Base-by-base conservation (phyloP, 2,113 vertebrate species). In the Ceyx cyanopectus region DNA sequence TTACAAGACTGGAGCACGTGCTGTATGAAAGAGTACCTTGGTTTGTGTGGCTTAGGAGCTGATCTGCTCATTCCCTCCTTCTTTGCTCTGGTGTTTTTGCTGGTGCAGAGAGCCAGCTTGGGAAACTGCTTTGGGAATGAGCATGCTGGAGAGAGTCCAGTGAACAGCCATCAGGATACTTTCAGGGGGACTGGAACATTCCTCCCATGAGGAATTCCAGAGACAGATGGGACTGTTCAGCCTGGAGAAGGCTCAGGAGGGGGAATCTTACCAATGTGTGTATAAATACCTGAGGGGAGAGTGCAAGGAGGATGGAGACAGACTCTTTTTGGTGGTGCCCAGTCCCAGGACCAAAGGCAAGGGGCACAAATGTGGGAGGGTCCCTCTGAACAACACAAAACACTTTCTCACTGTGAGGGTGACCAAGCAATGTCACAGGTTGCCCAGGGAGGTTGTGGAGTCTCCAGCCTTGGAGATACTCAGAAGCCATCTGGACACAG, bases 401-500 rank as follows among this genome's bases (percentile, higher is more conserved):
- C 7, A 4, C 9, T 69, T 70, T 30, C 43, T n/a, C 8, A 24
- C 19, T 26, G 15, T 56, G 79, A 41, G 18, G 1, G 22, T 75
- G 46, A 26, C 21, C 0, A 8, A 60, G 56, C 24, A 9, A 24
- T 43, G 56, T 24, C 29, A 41, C 27, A 32, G 27, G 19, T 65
- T 79, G 23, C 75, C 12, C 34, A 43, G 24, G 19, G n/a, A 70
- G 10, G 6, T 24, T 87, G 14, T 45, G 9, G 48, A 45, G 7
- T 34, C 34, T 77, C 26, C 26, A 10, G n/a, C 34, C 22, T 34
- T 45, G 50, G 30, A 50, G 29, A 21, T 51, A 23, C 0, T 70
- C 12, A 43, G 3, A 67, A 20, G 48, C 24, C 6, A 7, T 58
- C 30, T 58, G 57, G 22, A 43, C 1, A 0, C 2, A 3, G 8